phyloP scores from a whole-genome alignment of 2,797 vertebrate species.

The Enteromius afrohamiltoni region DNA sequence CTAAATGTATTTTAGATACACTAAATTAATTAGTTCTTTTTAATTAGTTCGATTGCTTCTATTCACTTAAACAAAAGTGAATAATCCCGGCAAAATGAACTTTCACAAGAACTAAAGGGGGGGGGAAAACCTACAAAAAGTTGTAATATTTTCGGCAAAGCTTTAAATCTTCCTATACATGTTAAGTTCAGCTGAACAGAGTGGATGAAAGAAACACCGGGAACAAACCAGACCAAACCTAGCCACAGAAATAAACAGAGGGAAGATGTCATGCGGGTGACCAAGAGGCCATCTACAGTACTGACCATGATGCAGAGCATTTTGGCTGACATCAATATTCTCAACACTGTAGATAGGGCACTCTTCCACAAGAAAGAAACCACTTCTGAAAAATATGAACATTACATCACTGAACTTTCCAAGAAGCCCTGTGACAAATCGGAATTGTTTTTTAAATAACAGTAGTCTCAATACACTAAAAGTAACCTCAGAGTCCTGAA shows the following conservation, averaged over 20 bases:
- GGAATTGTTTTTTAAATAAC: neutral
- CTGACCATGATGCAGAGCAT: neutral
- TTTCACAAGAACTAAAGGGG: neutral
- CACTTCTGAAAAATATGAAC: neutral
- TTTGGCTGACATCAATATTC: slow-evolving; percentile 31
- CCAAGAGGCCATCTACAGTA: slow-evolving; percentile 3
- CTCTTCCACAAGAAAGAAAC: slow-evolving; percentile 1
- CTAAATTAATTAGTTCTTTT: neutral
- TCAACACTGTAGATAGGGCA: slow-evolving; percentile 16
- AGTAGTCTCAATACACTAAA: neutral
- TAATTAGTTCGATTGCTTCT: neutral
- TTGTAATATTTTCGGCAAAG: neutral
- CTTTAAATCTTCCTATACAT: neutral
- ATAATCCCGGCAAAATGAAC: neutral
- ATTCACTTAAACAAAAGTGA: neutral
- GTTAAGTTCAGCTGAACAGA: neutral
- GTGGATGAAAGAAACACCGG: neutral
- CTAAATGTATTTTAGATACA: neutral
- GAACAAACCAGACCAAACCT: neutral
- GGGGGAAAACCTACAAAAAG: neutral
- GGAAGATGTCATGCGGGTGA: neutral
- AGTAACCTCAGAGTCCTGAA: slow-evolving; percentile 1
- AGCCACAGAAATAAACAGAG: neutral
- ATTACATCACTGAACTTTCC: slow-evolving; percentile 9
- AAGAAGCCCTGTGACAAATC: neutral